Evolutionary conservation across 2,797 vertebrate species (phyloP).

Genomic region (Champsocephalus esox): DNA sequence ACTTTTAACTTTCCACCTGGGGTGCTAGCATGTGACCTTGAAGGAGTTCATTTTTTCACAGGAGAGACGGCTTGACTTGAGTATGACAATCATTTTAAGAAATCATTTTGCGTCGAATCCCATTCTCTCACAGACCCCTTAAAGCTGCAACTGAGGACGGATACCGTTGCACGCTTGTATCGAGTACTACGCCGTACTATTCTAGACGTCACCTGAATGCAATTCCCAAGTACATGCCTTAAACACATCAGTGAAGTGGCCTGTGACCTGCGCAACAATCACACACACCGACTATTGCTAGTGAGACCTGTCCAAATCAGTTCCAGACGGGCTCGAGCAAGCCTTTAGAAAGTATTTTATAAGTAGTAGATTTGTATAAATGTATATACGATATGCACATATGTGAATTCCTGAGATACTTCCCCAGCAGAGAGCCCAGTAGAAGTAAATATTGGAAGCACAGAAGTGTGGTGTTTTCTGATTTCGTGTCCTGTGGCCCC

Average conservation of each 20-base stretch:
- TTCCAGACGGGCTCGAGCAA: slow-evolving; percentile 72
- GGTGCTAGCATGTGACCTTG: slow-evolving; percentile 87
- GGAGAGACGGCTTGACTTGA: slow-evolving; percentile 94
- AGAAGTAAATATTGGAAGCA: slow-evolving; percentile 57
- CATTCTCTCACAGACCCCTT: slow-evolving; percentile 31
- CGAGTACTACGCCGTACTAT: slow-evolving; percentile 44
- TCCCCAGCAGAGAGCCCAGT: slow-evolving; percentile 54
- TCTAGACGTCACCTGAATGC: slow-evolving; percentile 74
- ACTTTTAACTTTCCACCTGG: slow-evolving; percentile 88
- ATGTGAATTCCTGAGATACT: slow-evolving; percentile 64
- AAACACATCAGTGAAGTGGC: slow-evolving; percentile 83
- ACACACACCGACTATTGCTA: slow-evolving; percentile 80
- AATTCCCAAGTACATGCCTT: slow-evolving; percentile 88
- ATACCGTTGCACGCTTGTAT: slow-evolving; percentile 32
- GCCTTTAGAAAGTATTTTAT: slow-evolving; percentile 80
- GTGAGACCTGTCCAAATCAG: slow-evolving; percentile 82
- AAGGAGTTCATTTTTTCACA: slow-evolving; percentile 84
- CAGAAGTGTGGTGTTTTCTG: slow-evolving; percentile 45
- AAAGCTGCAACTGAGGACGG: slow-evolving; percentile 17
- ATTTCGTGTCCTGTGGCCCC: slow-evolving; percentile 55
- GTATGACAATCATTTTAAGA: slow-evolving; percentile 85
- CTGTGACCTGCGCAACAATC: slow-evolving; percentile 87
- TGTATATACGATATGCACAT: slow-evolving; percentile 81
- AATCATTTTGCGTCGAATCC: slow-evolving; percentile 53
- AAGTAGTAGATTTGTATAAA: slow-evolving; percentile 80